Evolutionary conservation across 2,797 vertebrate genomes (phyloP).

Genomic region (Threskiornis aethiopicus): DNA sequence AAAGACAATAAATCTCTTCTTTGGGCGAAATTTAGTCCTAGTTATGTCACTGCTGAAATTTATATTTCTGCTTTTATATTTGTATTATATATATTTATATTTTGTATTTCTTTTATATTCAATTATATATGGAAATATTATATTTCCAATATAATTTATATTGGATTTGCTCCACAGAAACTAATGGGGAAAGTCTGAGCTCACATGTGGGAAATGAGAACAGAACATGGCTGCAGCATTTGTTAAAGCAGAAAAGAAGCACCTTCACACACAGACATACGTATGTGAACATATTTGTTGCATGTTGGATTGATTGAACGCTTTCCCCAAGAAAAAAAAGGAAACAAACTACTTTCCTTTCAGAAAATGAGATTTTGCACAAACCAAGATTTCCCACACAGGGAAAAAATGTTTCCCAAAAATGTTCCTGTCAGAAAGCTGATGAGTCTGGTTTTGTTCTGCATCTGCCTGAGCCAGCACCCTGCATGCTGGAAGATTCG

Average conservation of each 20-base stretch:
- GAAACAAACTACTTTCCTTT: background rate
- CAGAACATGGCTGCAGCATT: background rate
- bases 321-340: background rate
- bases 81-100: too few relatives aligned
- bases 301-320: background rate
- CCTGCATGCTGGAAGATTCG: background rate
- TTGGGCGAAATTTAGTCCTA: constrained; percentile 11
- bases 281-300: background rate
- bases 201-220: background rate
- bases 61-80: too few relatives aligned
- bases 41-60: background rate
- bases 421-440: background rate
- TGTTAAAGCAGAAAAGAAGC: background rate
- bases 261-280: background rate
- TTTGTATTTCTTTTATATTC: too few relatives aligned
- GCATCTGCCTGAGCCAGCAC: background rate
- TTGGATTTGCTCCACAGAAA: background rate
- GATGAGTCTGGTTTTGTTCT: background rate
- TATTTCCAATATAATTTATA: too few relatives aligned
- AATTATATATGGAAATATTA: too few relatives aligned
- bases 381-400: background rate
- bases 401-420: background rate
- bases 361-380: background rate
- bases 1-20: constrained; percentile 8
- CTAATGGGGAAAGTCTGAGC: background rate